Evolutionary conservation across 2,113 vertebrate genomes (phyloP).

Genomic region (Sigmodon hispidus): DNA sequence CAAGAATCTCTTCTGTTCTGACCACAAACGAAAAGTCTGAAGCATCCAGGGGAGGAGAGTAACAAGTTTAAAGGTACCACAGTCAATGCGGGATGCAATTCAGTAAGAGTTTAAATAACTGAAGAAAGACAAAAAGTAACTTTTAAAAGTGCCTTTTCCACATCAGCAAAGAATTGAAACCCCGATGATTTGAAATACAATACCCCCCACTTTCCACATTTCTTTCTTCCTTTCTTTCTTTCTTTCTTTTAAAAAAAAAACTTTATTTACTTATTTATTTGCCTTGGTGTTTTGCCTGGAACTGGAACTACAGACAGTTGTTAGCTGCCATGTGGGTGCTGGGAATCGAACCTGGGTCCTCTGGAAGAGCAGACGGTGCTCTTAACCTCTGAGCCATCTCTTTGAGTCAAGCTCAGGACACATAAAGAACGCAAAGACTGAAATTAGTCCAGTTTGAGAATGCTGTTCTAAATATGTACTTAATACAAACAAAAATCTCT

Average conservation of each 20-base stretch:
- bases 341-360: too few relatives aligned
- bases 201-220: background rate
- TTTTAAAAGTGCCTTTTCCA: constrained; percentile 1
- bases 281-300: too few relatives aligned
- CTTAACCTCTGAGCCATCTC: too few relatives aligned
- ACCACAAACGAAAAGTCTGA: background rate
- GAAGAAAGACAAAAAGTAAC: constrained; percentile 11
- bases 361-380: too few relatives aligned
- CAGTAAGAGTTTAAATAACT: constrained; percentile 6
- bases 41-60: background rate
- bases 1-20: constrained; percentile 27
- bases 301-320: too few relatives aligned
- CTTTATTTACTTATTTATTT: too few relatives aligned
- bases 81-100: background rate
- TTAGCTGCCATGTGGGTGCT: too few relatives aligned
- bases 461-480: constrained; percentile 29
- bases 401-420: background rate
- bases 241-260: too few relatives aligned
- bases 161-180: background rate
- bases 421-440: background rate
- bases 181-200: constrained; percentile 20
- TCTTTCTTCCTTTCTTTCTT: too few relatives aligned
- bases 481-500: background rate
- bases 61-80: background rate
- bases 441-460: background rate